Evolutionary conservation across 2,888 invertebrate genomes (phyloP).

Genomic region (Eupithecia vulgata): DNA sequence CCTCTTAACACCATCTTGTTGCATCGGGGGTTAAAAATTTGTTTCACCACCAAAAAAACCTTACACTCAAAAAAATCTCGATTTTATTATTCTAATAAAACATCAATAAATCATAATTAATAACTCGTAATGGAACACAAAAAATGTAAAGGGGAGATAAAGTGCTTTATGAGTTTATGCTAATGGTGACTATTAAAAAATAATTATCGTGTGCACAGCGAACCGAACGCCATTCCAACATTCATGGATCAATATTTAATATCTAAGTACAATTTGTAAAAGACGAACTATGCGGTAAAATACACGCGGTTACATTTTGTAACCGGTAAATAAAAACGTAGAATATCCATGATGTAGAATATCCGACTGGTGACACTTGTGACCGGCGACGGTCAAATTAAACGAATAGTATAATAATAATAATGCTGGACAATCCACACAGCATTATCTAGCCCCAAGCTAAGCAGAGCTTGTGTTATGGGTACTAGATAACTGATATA

Average conservation of each 20-base stretch:
- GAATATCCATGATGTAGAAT: too few relatives aligned
- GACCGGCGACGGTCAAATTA: too few relatives aligned
- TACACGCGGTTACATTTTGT: neutral
- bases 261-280: neutral
- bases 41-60: neutral
- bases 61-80: neutral
- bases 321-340: too few relatives aligned
- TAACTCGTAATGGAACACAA: slow-evolving; percentile 47
- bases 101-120: slow-evolving; percentile 43
- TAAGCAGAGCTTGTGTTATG: too few relatives aligned
- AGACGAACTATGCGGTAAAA: neutral
- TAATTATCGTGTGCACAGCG: slow-evolving; percentile 36
- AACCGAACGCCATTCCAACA: neutral
- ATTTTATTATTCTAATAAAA: slow-evolving; percentile 19
- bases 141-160: slow-evolving; percentile 43
- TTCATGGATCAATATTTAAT: slow-evolving; percentile 2
- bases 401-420: too few relatives aligned
- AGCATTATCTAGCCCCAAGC: too few relatives aligned
- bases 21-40: neutral
- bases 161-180: slow-evolving; percentile 43
- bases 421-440: too few relatives aligned
- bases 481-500: too few relatives aligned
- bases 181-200: slow-evolving; percentile 54
- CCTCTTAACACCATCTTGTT: too few relatives aligned
- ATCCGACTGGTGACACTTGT: too few relatives aligned